Evolutionary conservation across 2,113 vertebrate genomes (phyloP).

Genomic region (Dasyurus viverrinus): DNA sequence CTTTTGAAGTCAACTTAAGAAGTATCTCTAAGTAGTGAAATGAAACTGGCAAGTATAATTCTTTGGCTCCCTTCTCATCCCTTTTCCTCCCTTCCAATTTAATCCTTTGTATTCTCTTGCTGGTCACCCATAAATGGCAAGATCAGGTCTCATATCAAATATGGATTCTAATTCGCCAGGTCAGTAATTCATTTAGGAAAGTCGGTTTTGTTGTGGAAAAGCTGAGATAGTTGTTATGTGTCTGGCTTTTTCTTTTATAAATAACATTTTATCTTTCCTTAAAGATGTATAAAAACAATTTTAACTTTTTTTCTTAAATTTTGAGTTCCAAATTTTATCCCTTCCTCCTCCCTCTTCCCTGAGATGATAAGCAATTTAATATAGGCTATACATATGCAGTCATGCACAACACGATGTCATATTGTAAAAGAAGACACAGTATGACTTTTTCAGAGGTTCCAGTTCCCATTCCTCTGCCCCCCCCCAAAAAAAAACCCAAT

Average conservation of each 20-base stretch:
- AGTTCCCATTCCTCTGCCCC: no score
- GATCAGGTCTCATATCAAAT: accelerated
- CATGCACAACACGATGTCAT: no score
- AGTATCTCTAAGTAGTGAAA: background rate
- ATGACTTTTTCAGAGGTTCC: slow-evolving; percentile 13
- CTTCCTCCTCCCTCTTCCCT: no score
- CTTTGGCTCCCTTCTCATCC: background rate
- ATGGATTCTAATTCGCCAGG: background rate
- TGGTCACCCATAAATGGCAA: background rate
- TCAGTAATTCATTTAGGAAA: background rate
- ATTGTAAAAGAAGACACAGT: background rate
- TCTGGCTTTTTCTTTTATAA: background rate
- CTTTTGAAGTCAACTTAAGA: slow-evolving; percentile 3
- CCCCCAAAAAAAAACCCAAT: background rate
- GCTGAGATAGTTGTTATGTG: background rate
- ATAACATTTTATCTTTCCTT: no score
- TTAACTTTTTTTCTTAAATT: no score
- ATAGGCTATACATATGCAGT: no score
- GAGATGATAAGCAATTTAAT: no score
- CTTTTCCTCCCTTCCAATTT: background rate
- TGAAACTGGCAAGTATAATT: background rate
- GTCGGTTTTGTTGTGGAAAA: background rate
- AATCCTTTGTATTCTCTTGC: background rate
- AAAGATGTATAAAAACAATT: no score
- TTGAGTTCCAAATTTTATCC: no score